These are phyloP conservation scores for Norana najaformis DNA, from an alignment of 2,888 invertebrate genomes.

Conservation along the genomic window DNA sequence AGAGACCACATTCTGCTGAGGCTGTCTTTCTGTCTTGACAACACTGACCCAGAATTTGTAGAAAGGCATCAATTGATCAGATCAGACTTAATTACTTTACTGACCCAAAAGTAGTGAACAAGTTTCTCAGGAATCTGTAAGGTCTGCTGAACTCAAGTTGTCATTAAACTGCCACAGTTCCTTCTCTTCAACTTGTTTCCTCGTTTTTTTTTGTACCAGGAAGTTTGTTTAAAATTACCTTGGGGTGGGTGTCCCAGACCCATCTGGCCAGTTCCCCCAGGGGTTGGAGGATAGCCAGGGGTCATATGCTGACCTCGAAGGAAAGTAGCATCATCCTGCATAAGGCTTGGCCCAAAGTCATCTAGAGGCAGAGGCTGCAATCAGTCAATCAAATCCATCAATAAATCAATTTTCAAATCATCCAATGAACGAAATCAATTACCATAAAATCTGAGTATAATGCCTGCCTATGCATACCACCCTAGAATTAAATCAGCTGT, in stretches of 20 bases:
- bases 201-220: neutral
- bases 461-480: neutral
- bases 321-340: conserved; percentile 1
- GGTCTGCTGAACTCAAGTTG: neutral
- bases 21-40: too few relatives aligned
- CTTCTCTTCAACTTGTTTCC: neutral
- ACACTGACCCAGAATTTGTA: too few relatives aligned
- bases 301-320: conserved; percentile 20
- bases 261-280: conserved; percentile 8
- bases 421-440: neutral
- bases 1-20: too few relatives aligned
- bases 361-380: conserved; percentile 16
- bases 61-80: too few relatives aligned
- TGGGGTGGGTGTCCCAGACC: neutral
- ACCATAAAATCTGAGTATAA: neutral
- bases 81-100: too few relatives aligned
- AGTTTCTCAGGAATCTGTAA: too few relatives aligned
- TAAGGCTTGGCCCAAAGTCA: conserved; percentile 8
- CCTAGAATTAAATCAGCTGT: neutral
- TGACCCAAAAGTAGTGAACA: too few relatives aligned
- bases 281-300: neutral
- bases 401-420: neutral
- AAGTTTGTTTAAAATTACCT: neutral
- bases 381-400: neutral
- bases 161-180: neutral